Evolutionary conservation across 2,888 invertebrate genomes (phyloP).

Genomic region (Exephanes ischioxanthus): DNA sequence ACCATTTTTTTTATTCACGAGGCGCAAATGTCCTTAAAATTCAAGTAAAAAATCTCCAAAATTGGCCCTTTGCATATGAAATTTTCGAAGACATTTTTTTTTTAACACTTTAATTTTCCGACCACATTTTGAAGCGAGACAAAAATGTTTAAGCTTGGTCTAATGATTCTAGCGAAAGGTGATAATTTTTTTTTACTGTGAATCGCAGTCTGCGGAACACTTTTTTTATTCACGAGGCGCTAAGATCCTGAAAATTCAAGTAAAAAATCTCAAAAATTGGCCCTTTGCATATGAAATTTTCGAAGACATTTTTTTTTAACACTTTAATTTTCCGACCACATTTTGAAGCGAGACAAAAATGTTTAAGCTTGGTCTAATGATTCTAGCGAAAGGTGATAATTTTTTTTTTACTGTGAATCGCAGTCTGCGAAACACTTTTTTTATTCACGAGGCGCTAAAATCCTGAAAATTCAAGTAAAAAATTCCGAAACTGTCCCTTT

Average conservation of each 20-base stretch:
- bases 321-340: no score
- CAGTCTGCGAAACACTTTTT: background rate
- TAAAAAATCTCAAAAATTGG: no score
- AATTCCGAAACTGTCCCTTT: no score
- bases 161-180: background rate
- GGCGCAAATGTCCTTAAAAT: background rate
- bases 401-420: background rate
- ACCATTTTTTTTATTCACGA: background rate
- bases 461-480: background rate
- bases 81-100: no score
- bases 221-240: background rate
- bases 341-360: no score
- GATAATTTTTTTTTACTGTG: background rate
- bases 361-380: background rate
- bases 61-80: no score
- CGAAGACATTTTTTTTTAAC: no score
- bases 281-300: no score
- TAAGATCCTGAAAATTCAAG: background rate
- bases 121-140: no score
- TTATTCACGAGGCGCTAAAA: background rate
- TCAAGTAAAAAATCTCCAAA: no score
- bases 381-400: background rate
- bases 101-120: no score
- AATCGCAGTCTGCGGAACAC: background rate
- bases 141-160: no score